Evolutionary conservation across 2,888 invertebrate genomes (phyloP).

Genomic region (Acrobeloides nanus): DNA sequence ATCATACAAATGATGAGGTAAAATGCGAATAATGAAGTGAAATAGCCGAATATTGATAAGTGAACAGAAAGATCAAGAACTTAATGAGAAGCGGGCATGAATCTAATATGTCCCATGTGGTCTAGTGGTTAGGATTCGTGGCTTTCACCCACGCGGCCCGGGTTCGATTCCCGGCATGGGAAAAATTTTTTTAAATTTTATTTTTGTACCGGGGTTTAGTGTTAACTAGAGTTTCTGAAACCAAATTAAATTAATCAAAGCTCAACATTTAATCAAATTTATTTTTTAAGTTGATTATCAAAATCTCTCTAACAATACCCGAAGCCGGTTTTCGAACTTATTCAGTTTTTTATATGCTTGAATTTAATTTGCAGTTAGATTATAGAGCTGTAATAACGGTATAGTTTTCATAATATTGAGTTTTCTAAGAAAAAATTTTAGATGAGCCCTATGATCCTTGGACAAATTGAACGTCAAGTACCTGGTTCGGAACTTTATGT

Average conservation of each 20-base stretch:
- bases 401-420: not conserved
- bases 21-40: not conserved
- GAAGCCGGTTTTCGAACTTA: conserved; percentile 10
- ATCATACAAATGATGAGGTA: conserved; percentile 15
- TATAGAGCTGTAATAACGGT: conserved; percentile 18
- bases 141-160: conserved; percentile 34
- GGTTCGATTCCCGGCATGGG: conserved; percentile 36
- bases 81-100: not conserved
- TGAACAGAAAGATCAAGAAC: conserved; percentile 11
- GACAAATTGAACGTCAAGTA: conserved; percentile 4
- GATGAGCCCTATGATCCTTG: conserved; percentile 9
- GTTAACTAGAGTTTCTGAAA: no score
- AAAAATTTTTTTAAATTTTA: conserved; percentile 7
- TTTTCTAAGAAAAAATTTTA: conserved; percentile 11
- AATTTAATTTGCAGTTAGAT: conserved; percentile 20
- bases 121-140: conserved; percentile 35
- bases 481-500: not conserved
- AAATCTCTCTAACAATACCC: conserved; percentile 6
- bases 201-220: no score
- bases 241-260: not conserved
- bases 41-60: conserved; percentile 5
- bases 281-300: conserved; percentile 9
- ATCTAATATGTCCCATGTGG: conserved; percentile 19
- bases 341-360: conserved; percentile 16
- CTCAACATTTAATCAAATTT: not conserved